Evolutionary conservation across 2,113 vertebrate genomes (phyloP).

Genomic region (Maccullochella peelii): DNA sequence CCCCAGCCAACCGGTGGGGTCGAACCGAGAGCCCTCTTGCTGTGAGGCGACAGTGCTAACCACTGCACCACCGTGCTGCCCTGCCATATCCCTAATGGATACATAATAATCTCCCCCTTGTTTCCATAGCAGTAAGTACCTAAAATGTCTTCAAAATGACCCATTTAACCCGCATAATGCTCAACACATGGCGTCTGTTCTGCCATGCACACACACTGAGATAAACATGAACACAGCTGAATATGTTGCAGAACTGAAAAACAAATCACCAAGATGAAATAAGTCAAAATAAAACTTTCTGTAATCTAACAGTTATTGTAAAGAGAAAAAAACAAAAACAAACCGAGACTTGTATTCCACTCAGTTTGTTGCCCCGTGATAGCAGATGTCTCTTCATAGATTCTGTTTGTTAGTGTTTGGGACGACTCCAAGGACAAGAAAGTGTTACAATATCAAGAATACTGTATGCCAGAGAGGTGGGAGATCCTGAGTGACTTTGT

Average conservation of each 20-base stretch:
- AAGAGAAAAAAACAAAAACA: not conserved
- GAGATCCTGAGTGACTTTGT: not conserved
- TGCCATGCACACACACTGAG: not conserved
- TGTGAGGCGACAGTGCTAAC: too few species aligned
- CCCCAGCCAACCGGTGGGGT: too few species aligned
- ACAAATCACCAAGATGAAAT: too few species aligned
- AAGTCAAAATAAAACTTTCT: not conserved
- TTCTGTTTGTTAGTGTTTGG: conserved; percentile 14
- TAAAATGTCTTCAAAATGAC: not conserved
- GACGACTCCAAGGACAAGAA: not conserved
- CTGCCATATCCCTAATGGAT: not conserved
- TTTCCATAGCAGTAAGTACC: not conserved
- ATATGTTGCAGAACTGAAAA: not conserved
- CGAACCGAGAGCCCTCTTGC: too few species aligned
- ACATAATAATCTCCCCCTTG: not conserved
- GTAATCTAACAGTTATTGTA: not conserved
- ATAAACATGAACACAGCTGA: not conserved
- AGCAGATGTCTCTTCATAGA: not conserved
- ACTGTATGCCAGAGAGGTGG: not conserved
- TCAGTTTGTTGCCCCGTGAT: not conserved
- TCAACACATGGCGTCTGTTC: not conserved
- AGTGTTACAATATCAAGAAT: not conserved
- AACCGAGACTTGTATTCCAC: not conserved
- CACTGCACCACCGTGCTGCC: too few species aligned
- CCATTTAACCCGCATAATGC: not conserved